A percentile compares a stretch with the other conserved stretches of the same genome.
These are phyloP conservation scores for Scyliorhinus canicula DNA, from an alignment of 2,797 vertebrate genomes.

Conservation along the genomic window DNA sequence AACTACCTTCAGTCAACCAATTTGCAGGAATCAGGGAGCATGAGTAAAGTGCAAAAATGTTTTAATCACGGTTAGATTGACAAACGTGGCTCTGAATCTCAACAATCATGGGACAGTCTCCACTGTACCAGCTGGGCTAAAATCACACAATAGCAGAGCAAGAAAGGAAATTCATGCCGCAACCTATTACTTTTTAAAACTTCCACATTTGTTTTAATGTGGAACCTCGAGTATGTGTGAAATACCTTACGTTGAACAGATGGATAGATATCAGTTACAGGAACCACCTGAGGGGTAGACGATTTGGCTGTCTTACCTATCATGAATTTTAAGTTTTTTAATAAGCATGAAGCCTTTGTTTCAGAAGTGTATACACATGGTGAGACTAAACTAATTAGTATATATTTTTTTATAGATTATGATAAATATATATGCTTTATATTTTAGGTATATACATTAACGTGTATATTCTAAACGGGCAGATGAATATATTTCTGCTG, in stretches of 20 bases:
- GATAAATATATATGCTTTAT: background rate
- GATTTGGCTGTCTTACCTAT: background rate
- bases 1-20: slow-evolving; percentile 49
- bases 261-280: background rate
- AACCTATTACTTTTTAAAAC: background rate
- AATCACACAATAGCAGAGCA: background rate
- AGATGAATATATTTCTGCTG: background rate
- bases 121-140: background rate
- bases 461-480: background rate
- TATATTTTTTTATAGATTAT: background rate
- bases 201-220: background rate
- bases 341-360: background rate
- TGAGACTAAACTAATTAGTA: background rate
- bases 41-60: slow-evolving; percentile 41
- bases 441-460: background rate
- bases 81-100: slow-evolving; percentile 43
- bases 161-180: no score
- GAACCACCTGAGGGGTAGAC: background rate
- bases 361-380: background rate
- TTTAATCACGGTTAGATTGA: slow-evolving; percentile 46
- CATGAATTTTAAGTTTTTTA: background rate
- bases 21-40: slow-evolving; percentile 47
- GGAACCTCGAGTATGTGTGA: background rate
- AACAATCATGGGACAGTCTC: slow-evolving; percentile 39
- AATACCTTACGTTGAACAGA: background rate